Base-by-base conservation (phyloP, 2,113 vertebrate genomes). In the Lontra canadensis region DNA sequence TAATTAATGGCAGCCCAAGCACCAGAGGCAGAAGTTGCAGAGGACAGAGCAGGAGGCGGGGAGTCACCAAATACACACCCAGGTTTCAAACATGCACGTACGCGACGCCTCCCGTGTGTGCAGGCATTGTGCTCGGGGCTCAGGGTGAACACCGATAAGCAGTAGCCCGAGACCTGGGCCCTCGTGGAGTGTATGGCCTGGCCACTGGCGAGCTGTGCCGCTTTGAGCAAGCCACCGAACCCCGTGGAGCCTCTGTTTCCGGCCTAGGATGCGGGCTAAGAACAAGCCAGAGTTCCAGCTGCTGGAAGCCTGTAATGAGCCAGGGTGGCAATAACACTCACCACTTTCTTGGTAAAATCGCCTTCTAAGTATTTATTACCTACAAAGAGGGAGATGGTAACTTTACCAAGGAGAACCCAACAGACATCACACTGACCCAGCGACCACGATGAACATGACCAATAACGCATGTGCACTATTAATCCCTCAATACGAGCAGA, bases 101-200 rank as follows among this genome's bases (percentile, higher is more conserved):
- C 0, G 1, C 39, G 39, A 55, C 2, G 15, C 18, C 79, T 34
- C 0, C 39, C 1, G 1, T 0, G 12, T 0, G 23, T 2, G 7
- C 23, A 42, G 17, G 7, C 31, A 1, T 36, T 4, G 10, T 13
- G 44, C 52, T 2, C 0, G 6, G 29, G 1, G 6, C 36, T 34
- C 3, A 47, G 61, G 36, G 12, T 2, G 15, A 3, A 8, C 1
- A 1, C 42, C 1, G 39, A 76, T 1, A 69, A 6, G 47, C n/a
- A 23, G 57, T 1, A 6, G 73, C 7, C 44, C 0, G 6, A 17
- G 52, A 5, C 11, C n/a, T 9, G 36, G 1, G 73, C 13, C 44
- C 52, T 52, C 14, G 0, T 0, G 31, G 55, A 55, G 14, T 5
- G 44, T 1, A 73, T 12, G 34, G 1, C 47, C 34, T 4, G 36